These are phyloP conservation scores for Coptodon bakossiorum DNA, from an alignment of 2,113 vertebrate species.

Conservation along the genomic window DNA sequence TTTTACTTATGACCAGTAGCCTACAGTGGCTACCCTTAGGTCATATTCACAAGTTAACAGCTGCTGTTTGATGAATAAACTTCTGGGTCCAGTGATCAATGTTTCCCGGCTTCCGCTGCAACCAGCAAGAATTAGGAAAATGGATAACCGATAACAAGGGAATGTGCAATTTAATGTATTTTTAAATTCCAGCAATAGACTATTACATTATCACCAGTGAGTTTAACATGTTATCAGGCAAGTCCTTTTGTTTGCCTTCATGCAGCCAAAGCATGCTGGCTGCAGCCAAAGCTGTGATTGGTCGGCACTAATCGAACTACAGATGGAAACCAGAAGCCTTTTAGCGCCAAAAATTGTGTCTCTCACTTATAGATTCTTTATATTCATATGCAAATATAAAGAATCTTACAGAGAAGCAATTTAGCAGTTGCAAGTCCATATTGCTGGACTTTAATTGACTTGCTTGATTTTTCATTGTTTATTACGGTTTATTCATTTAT, in stretches of 20 bases:
- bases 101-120: not conserved
- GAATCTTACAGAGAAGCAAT: not conserved
- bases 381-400: not conserved
- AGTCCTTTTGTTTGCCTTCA: not conserved
- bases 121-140: not conserved
- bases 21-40: not conserved
- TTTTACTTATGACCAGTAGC: not conserved
- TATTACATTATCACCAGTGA: not conserved
- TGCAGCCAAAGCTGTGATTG: not conserved
- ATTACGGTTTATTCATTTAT: not conserved
- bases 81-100: not conserved
- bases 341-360: not conserved
- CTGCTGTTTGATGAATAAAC: not conserved
- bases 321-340: not conserved
- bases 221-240: not conserved
- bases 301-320: not conserved
- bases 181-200: not conserved
- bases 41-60: not conserved
- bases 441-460: not conserved
- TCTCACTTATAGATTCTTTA: not conserved
- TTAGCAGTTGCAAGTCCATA: not conserved
- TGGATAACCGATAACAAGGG: not conserved
- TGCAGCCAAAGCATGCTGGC: not conserved
- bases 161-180: not conserved
- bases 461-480: not conserved